Evolutionary conservation across 2,113 vertebrate genomes (phyloP), one percentile per base, ranked within the genome.

Genomic region (Podarcis raffonei): DNA sequence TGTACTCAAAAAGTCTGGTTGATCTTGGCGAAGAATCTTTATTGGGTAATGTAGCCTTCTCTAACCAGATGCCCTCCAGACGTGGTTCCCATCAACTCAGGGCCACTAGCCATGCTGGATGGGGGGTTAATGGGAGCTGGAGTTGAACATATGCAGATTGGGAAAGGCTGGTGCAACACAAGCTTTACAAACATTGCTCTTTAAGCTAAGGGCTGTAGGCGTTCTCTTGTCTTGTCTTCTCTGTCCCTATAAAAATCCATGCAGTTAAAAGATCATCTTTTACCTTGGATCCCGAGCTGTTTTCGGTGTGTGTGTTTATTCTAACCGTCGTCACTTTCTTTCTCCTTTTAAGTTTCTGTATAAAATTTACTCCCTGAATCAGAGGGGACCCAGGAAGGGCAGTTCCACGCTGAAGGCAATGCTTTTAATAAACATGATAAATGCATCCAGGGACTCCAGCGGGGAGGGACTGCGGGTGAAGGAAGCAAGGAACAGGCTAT

Each of bases 371-470:
- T 69, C 65, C 84, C 15, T 11, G 25, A 69, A 59, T 81, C 12
- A 39, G 32, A 92, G 90, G 86, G 92, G 32, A 59, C 37, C 30
- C 81, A 59, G 84, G 77, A 87, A 83, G 68, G 85, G 80, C 66
- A 91, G 20, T 86, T 89, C 87, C 5, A 30, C 27, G 0, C 68
- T 92, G 80, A 94, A 94, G 81, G 75, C 23, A 78, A 5, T 86
- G 89, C 83, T 92, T 93, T 90, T 77, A 84, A 87, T 92, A 93
- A 89, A 0, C 23, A 89, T n/a, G 77, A 81, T 20, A 93, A 94
- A 88, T 88, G 57, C 4, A 35, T 92, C 72, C 81, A 79, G 65
- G 84, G 89, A 91, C 3, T 82, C 15, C 0, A 3, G 27, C 75
- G 59, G 68, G 87, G 22, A 1, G n/a, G 48, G 39, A 6, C 1